Conservation (phyloP, 2,113 vertebrate species). For the Perognathus longimembris region DNA sequence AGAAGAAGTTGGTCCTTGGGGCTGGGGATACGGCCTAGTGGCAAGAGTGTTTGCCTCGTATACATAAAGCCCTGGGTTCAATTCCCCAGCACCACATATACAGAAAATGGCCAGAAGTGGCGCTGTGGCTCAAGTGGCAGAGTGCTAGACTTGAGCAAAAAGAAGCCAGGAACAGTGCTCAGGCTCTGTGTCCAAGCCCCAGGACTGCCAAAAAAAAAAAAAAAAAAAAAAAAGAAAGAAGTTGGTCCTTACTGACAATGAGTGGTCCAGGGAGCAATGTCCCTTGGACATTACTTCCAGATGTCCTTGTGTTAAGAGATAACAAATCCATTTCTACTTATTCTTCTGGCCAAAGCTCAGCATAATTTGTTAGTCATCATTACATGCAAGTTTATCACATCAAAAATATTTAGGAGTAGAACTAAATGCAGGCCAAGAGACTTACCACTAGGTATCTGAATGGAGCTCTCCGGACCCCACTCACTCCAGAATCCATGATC, state of each 20-base stretch:
- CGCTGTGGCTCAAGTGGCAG: too few relatives aligned
- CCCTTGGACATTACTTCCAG: background rate
- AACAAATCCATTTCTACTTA: background rate
- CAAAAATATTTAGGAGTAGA: background rate
- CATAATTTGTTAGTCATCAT: conserved; percentile 1
- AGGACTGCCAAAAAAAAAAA: too few relatives aligned
- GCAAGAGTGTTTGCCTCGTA: too few relatives aligned
- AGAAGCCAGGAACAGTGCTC: too few relatives aligned
- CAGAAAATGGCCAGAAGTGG: too few relatives aligned
- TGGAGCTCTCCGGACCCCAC: conserved; percentile 82
- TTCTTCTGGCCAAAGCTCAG: background rate
- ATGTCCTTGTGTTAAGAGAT: background rate
- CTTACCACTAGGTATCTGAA: conserved; percentile 86
- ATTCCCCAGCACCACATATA: too few relatives aligned
- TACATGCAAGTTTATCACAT: background rate
- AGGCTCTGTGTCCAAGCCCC: too few relatives aligned
- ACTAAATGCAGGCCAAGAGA: conserved; percentile 18
- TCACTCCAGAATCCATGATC: conserved; percentile 88
- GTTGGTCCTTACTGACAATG: background rate
- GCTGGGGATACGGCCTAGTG: too few relatives aligned
- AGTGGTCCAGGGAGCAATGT: background rate
- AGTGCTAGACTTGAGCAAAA: too few relatives aligned
- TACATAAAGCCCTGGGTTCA: too few relatives aligned
- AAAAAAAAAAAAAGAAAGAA: too few relatives aligned
- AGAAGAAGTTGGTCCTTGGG: too few relatives aligned